These are phyloP conservation scores for Amblyteles armatorius DNA, from an alignment of 2,888 invertebrate genomes.

Conservation along the genomic window DNA sequence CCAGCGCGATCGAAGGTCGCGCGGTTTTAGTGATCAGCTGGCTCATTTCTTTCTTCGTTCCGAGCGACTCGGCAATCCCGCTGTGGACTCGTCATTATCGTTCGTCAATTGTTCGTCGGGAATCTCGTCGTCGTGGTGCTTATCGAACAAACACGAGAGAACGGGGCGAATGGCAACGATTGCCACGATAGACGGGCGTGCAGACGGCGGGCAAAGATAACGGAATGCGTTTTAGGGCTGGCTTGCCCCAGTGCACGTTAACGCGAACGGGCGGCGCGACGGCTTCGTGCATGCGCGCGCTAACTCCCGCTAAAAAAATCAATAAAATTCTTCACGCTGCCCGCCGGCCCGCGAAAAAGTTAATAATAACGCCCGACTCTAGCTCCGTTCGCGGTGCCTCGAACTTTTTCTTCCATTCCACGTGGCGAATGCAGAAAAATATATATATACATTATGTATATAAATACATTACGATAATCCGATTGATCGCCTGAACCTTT, in stretches of 20 bases:
- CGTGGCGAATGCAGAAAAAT: conserved; percentile 16
- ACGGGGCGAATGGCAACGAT: neutral
- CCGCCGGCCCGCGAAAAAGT: conserved; percentile 27
- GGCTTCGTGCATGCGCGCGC: conserved; percentile 57
- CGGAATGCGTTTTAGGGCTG: conserved; percentile 40
- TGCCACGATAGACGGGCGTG: neutral
- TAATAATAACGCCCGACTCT: conserved; percentile 7
- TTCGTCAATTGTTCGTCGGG: neutral
- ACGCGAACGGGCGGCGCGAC: conserved; percentile 43
- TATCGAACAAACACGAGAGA: conserved; percentile 6
- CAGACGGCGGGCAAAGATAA: neutral
- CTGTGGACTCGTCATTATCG: neutral
- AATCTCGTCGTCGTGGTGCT: neutral
- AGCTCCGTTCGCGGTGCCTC: neutral
- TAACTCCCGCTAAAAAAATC: conserved; percentile 54
- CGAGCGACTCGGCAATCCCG: neutral
- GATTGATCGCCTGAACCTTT: neutral
- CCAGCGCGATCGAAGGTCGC: conserved; percentile 55
- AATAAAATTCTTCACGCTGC: conserved; percentile 50
- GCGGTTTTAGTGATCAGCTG: conserved; percentile 52
- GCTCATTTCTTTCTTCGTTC: conserved; percentile 18
- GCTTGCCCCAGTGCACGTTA: conserved; percentile 37
- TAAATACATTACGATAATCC: neutral
- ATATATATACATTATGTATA: neutral
- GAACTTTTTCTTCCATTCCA: neutral